Base-by-base conservation (phyloP, 2,888 invertebrate genomes). In the Rhaphigaster nebulosa region DNA sequence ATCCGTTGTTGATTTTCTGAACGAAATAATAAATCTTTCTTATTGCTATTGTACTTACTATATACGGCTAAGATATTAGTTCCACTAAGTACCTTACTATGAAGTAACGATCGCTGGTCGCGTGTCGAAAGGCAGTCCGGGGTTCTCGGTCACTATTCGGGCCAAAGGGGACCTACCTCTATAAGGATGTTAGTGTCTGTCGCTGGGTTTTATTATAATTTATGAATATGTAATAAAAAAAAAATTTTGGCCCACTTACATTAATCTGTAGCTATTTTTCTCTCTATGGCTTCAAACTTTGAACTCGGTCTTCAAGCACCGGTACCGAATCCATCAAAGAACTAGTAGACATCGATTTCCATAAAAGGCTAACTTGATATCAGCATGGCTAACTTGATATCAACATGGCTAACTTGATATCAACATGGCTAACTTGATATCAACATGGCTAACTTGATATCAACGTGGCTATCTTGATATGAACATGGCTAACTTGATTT, bases 21-120 rank as follows among this genome's bases (percentile, higher is more conserved):
- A 2, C 65, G 15, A 5, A 1, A 15, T 29, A 1, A 15, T 65
- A 29, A n/a, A 60, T 65, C 29, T 29, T 65, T 29, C 29, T 65
- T 65, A 15, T 65, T 65, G 18, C 29, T 18, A 34, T 15, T 5
- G 65, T 65, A 29, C 65, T 65, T 65, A 29, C 65, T 65, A 15
- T 18, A 26, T 26, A 41, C 23, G 10, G 10, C 41, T 80, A 41
- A 80, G 23, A 26, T 80, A 80, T 12, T 80, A 65, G 29, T 26
- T 29, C 29, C 8, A 41, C 41, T 80, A 80, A 80, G 80, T 80
- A 80, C 38, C 3, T 80, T 26, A 45, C 41, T 41, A 80, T 41
- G 26, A 45, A 41, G 80, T 41, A 80, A 80, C 80, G 80, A 80
- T 80, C 80, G 41, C 41, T 26, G 15, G 41, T 80, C 80, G 80